phyloP scores from a whole-genome alignment of 1,140 invertebrate species.

The Halesus radiatus region DNA sequence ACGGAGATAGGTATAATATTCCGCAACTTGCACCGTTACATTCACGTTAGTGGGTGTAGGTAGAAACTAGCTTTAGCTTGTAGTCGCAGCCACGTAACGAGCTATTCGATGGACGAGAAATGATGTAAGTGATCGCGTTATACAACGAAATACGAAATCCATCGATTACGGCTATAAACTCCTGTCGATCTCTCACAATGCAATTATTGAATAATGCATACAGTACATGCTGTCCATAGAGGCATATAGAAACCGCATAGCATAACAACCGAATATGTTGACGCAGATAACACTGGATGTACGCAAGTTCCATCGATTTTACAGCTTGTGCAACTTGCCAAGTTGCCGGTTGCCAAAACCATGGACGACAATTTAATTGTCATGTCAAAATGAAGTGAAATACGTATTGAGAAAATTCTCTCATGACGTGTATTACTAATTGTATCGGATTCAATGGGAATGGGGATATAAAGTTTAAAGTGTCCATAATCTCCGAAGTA shows the following conservation, averaged over 20 bases:
- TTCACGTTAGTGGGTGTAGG: background rate
- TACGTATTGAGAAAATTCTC: too few species aligned
- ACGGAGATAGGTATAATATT: conserved; percentile 38
- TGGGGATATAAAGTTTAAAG: too few species aligned
- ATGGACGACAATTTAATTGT: background rate
- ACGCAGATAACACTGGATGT: conserved; percentile 13
- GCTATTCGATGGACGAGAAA: background rate
- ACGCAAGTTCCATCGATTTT: conserved; percentile 26
- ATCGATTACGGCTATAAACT: conserved; percentile 9
- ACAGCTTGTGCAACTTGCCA: conserved; percentile 9
- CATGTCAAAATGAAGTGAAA: too few species aligned
- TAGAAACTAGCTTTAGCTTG: too few species aligned
- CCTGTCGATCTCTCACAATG: conserved; percentile 7
- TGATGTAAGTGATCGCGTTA: conserved; percentile 19
- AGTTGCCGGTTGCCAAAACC: background rate
- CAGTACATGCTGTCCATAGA: conserved; percentile 5
- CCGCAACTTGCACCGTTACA: conserved; percentile 38
- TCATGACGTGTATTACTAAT: too few species aligned
- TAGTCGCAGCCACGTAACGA: background rate
- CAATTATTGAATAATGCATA: conserved; percentile 31
- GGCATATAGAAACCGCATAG: background rate
- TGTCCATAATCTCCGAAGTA: too few species aligned
- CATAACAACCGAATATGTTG: background rate
- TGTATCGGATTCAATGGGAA: too few species aligned
- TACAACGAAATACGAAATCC: conserved; percentile 31